Evolutionary conservation across 2,888 invertebrate species (phyloP), one percentile per base, ranked within the genome.

Genomic region (Entomobrya proxima): DNA sequence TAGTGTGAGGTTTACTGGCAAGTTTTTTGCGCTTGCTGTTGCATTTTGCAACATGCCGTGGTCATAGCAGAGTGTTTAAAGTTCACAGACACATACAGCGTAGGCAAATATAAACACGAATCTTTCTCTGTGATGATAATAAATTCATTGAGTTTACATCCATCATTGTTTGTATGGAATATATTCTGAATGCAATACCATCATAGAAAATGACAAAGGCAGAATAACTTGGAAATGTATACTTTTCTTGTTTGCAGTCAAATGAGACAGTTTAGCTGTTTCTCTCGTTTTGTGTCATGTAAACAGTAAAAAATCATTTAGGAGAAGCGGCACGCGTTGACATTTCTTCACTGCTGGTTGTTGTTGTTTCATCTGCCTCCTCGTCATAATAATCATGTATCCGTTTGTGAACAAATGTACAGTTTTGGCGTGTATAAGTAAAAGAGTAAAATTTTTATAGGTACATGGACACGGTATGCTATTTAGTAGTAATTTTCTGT

Each of bases 261-360:
- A 78, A 75, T 67, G 69, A 76, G 79, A 55, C 52, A n/a, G 69
- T 30, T 44, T 44, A 27, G 40, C 7, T 18, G 11, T 44, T 44
- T 47, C 69, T 6, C n/a, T 47, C 15, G 40, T 40, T 18, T 24
- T 13, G 47, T 47, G 69, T 44, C 69, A 47, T 61, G 75, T 55
- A 76, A 80, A 81, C 52, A 69, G 81, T 55, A 37, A 61, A 32
- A 47, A 58, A 58, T 83, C 47, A 50, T 77, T 64, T 69, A 69
- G 69, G 44, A 69, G 37, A 55, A 47, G 72, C 79, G 86, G 89
- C 89, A 89, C 88, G 89, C 89, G 89, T 88, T 89, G 88, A 89
- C 87, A 88, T 88, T 87, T 87, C 80, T 74, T 74, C 30, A 21
- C 37, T 75, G 52, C 24, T 55, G 35, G 55, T 32, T 75, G 21